Evolutionary conservation across 2,888 invertebrate species (phyloP), one percentile per base, ranked within the genome.

Genomic region (Lutraria lutraria): DNA sequence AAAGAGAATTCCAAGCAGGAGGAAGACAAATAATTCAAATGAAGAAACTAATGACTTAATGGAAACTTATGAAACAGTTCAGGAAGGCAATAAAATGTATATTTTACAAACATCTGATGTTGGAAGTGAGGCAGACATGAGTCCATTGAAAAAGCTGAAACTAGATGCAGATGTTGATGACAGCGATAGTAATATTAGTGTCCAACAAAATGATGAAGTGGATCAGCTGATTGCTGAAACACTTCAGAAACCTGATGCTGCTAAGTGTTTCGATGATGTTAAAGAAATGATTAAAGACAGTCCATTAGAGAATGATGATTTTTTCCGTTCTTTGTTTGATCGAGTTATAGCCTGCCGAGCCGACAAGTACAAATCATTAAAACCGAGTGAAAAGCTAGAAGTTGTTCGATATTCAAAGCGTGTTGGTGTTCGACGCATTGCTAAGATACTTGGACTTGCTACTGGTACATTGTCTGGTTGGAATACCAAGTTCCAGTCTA

Each of bases 391-490:
- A 72, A 92, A 92, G 84, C 76, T 92, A 21, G 92, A 92, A 81
- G 89, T 92, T 21, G 90, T 90, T 19, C 60, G 90, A 13, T 92
- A 88, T 81, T 89, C 90, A 10, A 92, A 92, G 79, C 85, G 90
- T 16, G 82, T 88, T 19, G 92, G 92, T n/a, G 92, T 92, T 3
- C 31, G 92, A 60, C 85, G 84, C 53, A 83, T 92, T n/a, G 92
- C 90, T 0, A 92, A 92, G 54, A 85, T 92, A n/a, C 83, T 92
- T 29, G 92, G 90, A n/a, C 83, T 92, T 0, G 92, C 92, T 25
- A 92, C 92, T 15, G 92, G 92, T 29, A 92, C 92, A 0, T 52
- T 92, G 25, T 92, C 92, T 52, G 92, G 92, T 25, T 92, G 92
- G 92, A 92, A 86, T 52, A 89, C 88, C 29, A 92, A 91, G 76